Evolutionary conservation across 2,113 vertebrate genomes (phyloP).

Genomic region (Melanostigma gelatinosum): DNA sequence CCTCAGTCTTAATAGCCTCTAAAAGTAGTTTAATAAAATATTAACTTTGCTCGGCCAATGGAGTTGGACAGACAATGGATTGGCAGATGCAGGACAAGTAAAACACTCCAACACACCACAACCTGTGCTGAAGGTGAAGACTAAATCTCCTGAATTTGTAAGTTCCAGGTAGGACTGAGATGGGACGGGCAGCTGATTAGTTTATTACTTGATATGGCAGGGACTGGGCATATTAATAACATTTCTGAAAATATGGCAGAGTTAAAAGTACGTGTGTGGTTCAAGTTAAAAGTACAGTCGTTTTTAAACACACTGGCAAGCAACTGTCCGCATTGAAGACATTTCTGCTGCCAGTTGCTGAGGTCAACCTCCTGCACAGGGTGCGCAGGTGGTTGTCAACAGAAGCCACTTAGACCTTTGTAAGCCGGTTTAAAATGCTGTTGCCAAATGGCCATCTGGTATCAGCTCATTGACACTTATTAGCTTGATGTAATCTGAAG

Average conservation of each 20-base stretch:
- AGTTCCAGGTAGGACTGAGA: conserved; percentile 3
- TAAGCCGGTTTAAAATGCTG: neutral
- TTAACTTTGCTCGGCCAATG: too few species aligned
- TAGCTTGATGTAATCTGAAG: conserved; percentile 1
- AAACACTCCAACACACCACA: too few species aligned
- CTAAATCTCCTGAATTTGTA: conserved; percentile 1
- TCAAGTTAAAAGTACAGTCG: neutral
- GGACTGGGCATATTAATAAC: too few species aligned
- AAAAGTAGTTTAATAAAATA: too few species aligned
- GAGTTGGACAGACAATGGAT: too few species aligned
- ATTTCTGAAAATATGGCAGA: too few species aligned
- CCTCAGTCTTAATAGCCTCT: too few species aligned
- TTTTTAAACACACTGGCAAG: conserved; percentile 4
- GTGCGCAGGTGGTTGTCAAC: neutral
- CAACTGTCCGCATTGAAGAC: neutral
- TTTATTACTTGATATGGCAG: too few species aligned
- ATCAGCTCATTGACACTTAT: conserved; percentile 5
- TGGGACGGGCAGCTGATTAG: neutral
- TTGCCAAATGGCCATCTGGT: conserved; percentile 5
- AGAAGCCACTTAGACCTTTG: neutral
- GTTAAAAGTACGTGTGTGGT: too few species aligned
- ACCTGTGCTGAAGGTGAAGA: too few species aligned
- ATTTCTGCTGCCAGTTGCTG: neutral
- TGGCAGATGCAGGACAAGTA: too few species aligned
- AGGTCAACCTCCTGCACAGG: neutral